Base-by-base conservation (phyloP, 2,113 vertebrate genomes). In the Procavia capensis region DNA sequence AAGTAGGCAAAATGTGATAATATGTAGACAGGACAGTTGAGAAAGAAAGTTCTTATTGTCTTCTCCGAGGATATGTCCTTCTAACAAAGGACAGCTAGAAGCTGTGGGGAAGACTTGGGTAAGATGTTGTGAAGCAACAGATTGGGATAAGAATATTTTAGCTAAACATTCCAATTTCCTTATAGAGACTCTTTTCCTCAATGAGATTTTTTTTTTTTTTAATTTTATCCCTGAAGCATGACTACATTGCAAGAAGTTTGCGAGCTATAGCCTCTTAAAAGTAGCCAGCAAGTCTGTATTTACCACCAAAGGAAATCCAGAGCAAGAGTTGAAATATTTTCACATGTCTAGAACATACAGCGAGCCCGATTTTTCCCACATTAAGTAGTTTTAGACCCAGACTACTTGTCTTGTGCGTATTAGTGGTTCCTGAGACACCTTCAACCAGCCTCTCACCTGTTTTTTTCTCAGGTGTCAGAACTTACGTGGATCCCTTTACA, bases 401-500 rank as follows among this genome's bases (percentile, higher is more conserved):
- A 72, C 20, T 39, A 17, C 22, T 39, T 68, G 29, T 16, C 6
- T 50, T 8, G 43, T 19, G 29, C 84, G 82, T 64, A 83, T 45
- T 43, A 16, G 10, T 47, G 41, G 36, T 90, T 91, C 45, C 59
- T 70, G 31, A 82, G 17, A 96, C 64, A 45, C 74, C 72, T 97
- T 96, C 90, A 92, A 96, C 88, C 95, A 97, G 92, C 93, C 4
- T 74, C 3, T 66, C 36, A 76, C n/a, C 70, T 98, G 96, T 98
- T 97, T 98, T 54, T 95, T 94, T 84, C 93, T 90, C 97, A 99
- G 99, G 99, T 98, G 99, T 99, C 94, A 99, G 99, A 98, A 99
- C 99, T 74, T 99, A 99, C 9, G 99, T 99, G 75, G 99, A 99
- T 97, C 99, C 99, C 84, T 99, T 99, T 96, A 99, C 99, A 7